Evolutionary conservation across 1,140 invertebrate species (phyloP), one percentile per base, ranked within the genome.

Genomic region (Ostrea edulis): DNA sequence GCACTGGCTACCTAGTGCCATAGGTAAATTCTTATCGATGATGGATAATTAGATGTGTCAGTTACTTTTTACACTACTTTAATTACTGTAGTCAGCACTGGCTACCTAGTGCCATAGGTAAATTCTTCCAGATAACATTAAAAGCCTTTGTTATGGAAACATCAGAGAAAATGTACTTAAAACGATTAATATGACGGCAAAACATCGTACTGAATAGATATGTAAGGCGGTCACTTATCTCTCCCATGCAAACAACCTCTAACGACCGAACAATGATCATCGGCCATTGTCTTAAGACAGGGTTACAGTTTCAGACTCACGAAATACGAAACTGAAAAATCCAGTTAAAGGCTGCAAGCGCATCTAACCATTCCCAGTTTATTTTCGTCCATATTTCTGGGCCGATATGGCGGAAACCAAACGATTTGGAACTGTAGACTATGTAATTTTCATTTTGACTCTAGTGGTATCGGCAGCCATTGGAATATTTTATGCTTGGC

Each of bases 401-500:
- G 9, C 35, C 20, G 9, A 77, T 1, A 87, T 87, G 86, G 14
- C 86, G 22, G 68, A 25, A 22, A 35, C 44, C 12, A 83, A 52
- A 35, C 90, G 87, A 35, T 92, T 93, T 77, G 89, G 91, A 65
- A 88, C 86, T 83, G 62, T 86, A 29, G 94, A 95, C 86, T 95
- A 94, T 68, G 20, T 93, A 0, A 87, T 95, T 35, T 95, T 95
- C 84, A 90, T 87, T n/a, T 20, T 93, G 22, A 93, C 92, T 83
- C 87, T 95, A 2, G 65, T 91, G 14, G 88, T 94, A 9, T 94
- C 93, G 2, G 88, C 92, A 1, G 83, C 85, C 22, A 92, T 95
- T 14, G 94, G 94, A 25, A 65, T 94, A 25, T 94, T 92, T 84
- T 93, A 93, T 81, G 92, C 89, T 44, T 86, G 93, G 35, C 83